phyloP scores from a whole-genome alignment of 2,888 invertebrate species.

The Megaustenia siamemsis region DNA sequence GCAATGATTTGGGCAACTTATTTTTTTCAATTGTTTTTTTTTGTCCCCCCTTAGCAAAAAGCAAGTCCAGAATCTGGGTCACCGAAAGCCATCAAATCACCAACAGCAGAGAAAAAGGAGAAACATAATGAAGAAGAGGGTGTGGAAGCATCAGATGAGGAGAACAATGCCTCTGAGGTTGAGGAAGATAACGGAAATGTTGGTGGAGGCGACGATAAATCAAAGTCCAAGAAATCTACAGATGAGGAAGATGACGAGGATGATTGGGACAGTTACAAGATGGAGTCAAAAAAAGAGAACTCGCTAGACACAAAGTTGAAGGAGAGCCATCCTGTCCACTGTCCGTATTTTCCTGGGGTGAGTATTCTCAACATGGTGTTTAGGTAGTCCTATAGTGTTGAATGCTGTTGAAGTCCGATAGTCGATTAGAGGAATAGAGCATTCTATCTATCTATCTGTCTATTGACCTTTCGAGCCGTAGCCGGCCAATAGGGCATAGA shows the following conservation, averaged over 20 bases:
- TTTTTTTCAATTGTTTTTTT: too few relatives aligned
- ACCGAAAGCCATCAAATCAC: slow-evolving; percentile 32
- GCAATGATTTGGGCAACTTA: too few relatives aligned
- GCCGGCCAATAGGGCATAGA: too few relatives aligned
- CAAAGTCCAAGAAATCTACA: slow-evolving; percentile 46
- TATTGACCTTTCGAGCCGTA: too few relatives aligned
- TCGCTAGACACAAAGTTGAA: slow-evolving; percentile 94
- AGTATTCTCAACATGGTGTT: too few relatives aligned
- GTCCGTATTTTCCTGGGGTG: slow-evolving; percentile 95
- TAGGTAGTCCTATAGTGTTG: too few relatives aligned
- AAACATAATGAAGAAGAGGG: slow-evolving; percentile 45
- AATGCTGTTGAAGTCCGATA: too few relatives aligned
- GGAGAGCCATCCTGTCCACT: slow-evolving; percentile 96
- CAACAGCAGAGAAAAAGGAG: slow-evolving; percentile 49
- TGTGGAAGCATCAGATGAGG: slow-evolving; percentile 51
- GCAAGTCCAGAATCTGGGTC: slow-evolving; percentile 37
- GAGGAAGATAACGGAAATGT: slow-evolving; percentile 50
- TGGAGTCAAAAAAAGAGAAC: slow-evolving; percentile 88
- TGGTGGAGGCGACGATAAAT: slow-evolving; percentile 59
- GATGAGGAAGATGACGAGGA: slow-evolving; percentile 85
- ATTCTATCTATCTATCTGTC: too few relatives aligned
- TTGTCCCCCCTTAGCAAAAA: too few relatives aligned
- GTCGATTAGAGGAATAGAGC: too few relatives aligned
- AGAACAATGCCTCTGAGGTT: slow-evolving; percentile 54
- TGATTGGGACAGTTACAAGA: slow-evolving; percentile 96